Evolutionary conservation across 2,888 invertebrate species (phyloP).

Genomic region (Ganaspis brasiliensis): DNA sequence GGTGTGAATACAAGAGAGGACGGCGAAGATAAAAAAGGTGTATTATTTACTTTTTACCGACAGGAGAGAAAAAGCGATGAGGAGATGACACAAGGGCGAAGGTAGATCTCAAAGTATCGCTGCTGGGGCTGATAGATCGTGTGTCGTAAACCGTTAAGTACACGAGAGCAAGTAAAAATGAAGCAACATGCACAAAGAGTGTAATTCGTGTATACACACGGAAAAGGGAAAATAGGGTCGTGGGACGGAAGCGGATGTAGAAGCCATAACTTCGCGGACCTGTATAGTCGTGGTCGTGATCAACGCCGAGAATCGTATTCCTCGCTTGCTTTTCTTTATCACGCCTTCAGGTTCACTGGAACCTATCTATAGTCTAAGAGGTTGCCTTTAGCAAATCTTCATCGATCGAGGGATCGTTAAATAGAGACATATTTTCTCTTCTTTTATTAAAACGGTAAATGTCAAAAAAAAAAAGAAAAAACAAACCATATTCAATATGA

Average conservation of each 20-base stretch:
- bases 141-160: slow-evolving; percentile 77
- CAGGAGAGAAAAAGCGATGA: slow-evolving; percentile 48
- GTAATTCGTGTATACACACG: slow-evolving; percentile 58
- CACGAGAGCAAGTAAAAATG: slow-evolving; percentile 71
- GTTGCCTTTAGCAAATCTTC: slow-evolving; percentile 9
- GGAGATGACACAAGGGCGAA: slow-evolving; percentile 45
- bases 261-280: slow-evolving; percentile 71
- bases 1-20: neutral
- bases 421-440: slow-evolving; percentile 1
- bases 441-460: neutral
- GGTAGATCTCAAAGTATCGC: slow-evolving; percentile 51
- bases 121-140: slow-evolving; percentile 72
- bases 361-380: slow-evolving; percentile 8
- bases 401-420: slow-evolving; percentile 9
- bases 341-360: slow-evolving; percentile 14
- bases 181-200: slow-evolving; percentile 60
- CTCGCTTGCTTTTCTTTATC: slow-evolving; percentile 4
- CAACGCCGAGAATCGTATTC: slow-evolving; percentile 20
- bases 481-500: too few species aligned
- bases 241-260: slow-evolving; percentile 80
- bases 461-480: too few species aligned
- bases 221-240: slow-evolving; percentile 73
- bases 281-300: slow-evolving; percentile 58
- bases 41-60: slow-evolving; percentile 11
- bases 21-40: neutral